Evolutionary conservation across 2,888 invertebrate species (phyloP), one percentile per base, ranked within the genome.

Genomic region (Acholoe squamosa): DNA sequence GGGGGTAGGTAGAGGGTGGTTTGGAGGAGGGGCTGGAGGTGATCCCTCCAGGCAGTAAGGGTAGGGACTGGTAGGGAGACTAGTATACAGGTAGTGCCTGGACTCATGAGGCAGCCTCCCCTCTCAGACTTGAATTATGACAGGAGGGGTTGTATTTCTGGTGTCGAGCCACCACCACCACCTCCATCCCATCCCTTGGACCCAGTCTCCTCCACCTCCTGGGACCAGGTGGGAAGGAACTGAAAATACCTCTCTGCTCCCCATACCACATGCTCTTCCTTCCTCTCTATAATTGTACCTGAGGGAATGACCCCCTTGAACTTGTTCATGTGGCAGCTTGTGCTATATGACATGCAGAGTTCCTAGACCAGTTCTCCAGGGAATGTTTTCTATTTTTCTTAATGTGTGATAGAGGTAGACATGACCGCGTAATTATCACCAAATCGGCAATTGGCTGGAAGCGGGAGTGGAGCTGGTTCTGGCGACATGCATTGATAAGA

Each of bases 121-220:
- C 67, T 67, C 67, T n/a, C 71, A 71, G 71, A 71, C 71, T 28
- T 71, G 71, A 71, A 22, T 71, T 71, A 71, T 71, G 71, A 71
- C 25, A 22, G 25, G 25, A 71, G 71, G 28, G 71, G 71, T 71
- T 71, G 71, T 71, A 71, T 71, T 71, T 71, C 71, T 71, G 71
- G 71, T 71, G 71, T 14, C 25, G 25, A 28, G 71, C 71, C 31
- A 25, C 22, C 61, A 19, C 61, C 61, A 61, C 61, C 25, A 71
- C 14, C 28, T 71, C 71, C 28, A 61, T 1, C 71, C 71, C 71
- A 0, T 1, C 25, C 71, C 71, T 28, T 71, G 14, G 28, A 0
- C 31, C 61, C 61, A n/a, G n/a, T n/a, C n/a, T 22, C 19, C 61
- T 43, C 43, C 61, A 43, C 61, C 61, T 61, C 61, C 61, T n/a